Percentiles rank a stretch among this genome's conserved stretches.
phyloP scores from a whole-genome alignment of 2,888 invertebrate genomes.

The Lucinisca nassula region DNA sequence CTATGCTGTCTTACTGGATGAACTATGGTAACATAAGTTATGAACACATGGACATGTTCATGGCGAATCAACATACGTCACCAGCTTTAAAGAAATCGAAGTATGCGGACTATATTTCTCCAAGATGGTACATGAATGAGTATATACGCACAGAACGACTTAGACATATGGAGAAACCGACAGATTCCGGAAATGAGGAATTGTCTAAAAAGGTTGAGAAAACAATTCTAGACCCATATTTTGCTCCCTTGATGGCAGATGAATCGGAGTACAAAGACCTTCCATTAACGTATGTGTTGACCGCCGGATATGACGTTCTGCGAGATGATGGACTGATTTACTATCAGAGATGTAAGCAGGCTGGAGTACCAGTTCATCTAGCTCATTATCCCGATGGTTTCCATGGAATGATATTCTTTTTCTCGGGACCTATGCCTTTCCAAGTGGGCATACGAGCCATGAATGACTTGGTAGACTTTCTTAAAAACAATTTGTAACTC shows the following conservation, averaged over 20 bases:
- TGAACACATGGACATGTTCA: constrained; percentile 71
- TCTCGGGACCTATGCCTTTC: constrained; percentile 77
- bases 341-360: constrained; percentile 81
- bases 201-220: constrained; percentile 71
- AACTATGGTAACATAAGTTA: constrained; percentile 77
- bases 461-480: constrained; percentile 74
- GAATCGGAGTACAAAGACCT: constrained; percentile 77
- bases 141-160: constrained; percentile 72
- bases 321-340: constrained; percentile 87
- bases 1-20: constrained; percentile 78
- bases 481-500: constrained; percentile 69
- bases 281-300: constrained; percentile 85
- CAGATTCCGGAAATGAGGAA: constrained; percentile 71
- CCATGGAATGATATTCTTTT: constrained; percentile 80
- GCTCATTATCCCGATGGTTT: constrained; percentile 79
- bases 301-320: constrained; percentile 87
- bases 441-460: constrained; percentile 74
- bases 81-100: constrained; percentile 74
- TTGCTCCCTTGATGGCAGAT: constrained; percentile 86
- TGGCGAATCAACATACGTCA: constrained; percentile 77
- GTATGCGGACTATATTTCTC: constrained; percentile 72
- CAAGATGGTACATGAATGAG: constrained; percentile 75
- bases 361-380: constrained; percentile 80
- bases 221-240: constrained; percentile 77
- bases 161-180: constrained; percentile 69